phyloP scores from a whole-genome alignment of 2,113 vertebrate genomes.

The Isichthys henryi region DNA sequence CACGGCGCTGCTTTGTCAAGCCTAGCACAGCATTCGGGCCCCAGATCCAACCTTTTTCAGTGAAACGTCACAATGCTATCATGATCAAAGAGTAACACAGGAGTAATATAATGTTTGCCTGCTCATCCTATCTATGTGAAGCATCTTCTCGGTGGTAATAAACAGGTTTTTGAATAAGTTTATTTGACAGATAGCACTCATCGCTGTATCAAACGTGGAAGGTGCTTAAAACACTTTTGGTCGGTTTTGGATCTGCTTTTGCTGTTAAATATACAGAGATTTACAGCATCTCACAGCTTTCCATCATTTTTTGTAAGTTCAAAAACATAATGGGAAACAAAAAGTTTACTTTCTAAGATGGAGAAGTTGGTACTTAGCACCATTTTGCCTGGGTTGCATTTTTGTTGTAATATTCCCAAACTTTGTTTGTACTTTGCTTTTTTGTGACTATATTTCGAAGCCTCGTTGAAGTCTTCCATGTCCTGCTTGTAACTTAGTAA shows the following conservation, averaged over 20 bases:
- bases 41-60: not conserved
- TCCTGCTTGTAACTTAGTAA: conserved; percentile 11
- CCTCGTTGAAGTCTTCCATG: conserved; percentile 26
- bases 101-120: not conserved
- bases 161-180: not conserved
- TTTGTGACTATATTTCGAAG: conserved; percentile 12
- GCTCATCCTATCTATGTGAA: not conserved
- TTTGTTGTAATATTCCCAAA: not conserved
- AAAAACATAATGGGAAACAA: conserved; percentile 35
- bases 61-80: not conserved
- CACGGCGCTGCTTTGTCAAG: not conserved
- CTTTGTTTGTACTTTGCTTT: not conserved
- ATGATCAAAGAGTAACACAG: not conserved
- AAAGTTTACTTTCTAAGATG: not conserved
- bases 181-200: not conserved
- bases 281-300: not conserved
- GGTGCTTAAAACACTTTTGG: not conserved
- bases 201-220: not conserved
- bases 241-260: not conserved
- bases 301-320: not conserved
- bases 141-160: not conserved
- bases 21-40: not conserved
- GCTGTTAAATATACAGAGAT: conserved; percentile 35
- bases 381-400: conserved; percentile 3
- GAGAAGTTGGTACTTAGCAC: not conserved